Conservation (phyloP, 2,113 vertebrate species). For the Petaurus breviceps region DNA sequence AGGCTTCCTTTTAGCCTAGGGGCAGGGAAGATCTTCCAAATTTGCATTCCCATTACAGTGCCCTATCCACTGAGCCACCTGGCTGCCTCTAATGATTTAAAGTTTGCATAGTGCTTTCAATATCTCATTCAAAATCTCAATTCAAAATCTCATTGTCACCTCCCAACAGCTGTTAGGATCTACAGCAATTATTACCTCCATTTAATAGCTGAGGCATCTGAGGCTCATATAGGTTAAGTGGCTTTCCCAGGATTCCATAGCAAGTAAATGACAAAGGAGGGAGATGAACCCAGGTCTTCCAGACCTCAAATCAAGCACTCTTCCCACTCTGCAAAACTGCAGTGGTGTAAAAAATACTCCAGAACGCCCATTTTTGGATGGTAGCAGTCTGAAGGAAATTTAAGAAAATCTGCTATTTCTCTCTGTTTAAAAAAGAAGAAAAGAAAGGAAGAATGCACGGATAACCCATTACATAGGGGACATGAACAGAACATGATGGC, state of each 20-base stretch:
- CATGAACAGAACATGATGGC: neutral
- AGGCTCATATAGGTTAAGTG: neutral
- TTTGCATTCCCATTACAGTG: too few species aligned
- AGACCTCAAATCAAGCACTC: neutral
- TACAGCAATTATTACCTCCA: neutral
- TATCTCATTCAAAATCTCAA: too few species aligned
- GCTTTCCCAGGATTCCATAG: neutral
- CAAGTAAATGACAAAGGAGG: neutral
- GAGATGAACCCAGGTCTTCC: neutral
- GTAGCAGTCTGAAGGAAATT: neutral
- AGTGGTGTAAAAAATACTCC: neutral
- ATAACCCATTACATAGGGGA: neutral
- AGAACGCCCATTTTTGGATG: neutral
- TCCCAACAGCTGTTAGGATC: neutral
- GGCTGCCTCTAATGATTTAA: neutral
- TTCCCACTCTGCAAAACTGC: neutral
- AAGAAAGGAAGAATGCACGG: neutral
- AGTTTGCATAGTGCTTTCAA: neutral
- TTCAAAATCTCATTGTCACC: too few species aligned
- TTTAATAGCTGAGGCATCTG: neutral
- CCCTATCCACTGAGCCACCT: neutral
- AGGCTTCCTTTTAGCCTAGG: too few species aligned
- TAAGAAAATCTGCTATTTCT: neutral
- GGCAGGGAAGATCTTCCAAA: too few species aligned
- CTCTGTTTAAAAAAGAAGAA: neutral